These are phyloP conservation scores for Plebejus melissa DNA, from an alignment of 2,888 invertebrate genomes.

Conservation along the genomic window DNA sequence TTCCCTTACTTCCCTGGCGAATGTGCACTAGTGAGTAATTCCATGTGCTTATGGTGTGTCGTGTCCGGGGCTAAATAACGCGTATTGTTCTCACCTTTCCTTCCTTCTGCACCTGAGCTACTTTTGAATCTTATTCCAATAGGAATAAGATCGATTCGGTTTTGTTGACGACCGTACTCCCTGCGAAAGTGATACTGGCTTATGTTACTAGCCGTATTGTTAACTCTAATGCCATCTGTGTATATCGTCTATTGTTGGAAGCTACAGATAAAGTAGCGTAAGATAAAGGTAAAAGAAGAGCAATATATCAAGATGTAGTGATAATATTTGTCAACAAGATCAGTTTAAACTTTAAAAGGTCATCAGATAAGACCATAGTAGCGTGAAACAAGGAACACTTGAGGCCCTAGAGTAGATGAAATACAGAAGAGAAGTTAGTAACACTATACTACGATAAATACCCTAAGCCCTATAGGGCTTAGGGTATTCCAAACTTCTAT, in stretches of 20 bases:
- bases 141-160: not conserved
- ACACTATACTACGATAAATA: no score
- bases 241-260: not conserved
- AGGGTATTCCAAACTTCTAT: not conserved
- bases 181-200: not conserved
- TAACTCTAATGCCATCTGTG: constrained; percentile 9
- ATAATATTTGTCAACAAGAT: constrained; percentile 4
- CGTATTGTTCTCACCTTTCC: constrained; percentile 23
- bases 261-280: not conserved
- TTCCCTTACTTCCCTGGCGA: not conserved
- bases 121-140: not conserved
- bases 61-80: constrained; percentile 4
- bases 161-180: not conserved
- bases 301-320: constrained; percentile 11
- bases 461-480: no score
- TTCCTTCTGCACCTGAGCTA: not conserved
- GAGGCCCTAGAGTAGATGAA: not conserved
- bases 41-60: constrained; percentile 4
- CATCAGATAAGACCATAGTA: not conserved
- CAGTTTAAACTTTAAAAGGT: not conserved
- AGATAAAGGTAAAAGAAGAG: not conserved
- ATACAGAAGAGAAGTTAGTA: no score
- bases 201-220: constrained; percentile 1
- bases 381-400: not conserved
- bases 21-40: not conserved